Percentiles rank a stretch among this genome's conserved stretches.
Conservation (phyloP, 2,797 vertebrate species). For the Ceyx erithaca region DNA sequence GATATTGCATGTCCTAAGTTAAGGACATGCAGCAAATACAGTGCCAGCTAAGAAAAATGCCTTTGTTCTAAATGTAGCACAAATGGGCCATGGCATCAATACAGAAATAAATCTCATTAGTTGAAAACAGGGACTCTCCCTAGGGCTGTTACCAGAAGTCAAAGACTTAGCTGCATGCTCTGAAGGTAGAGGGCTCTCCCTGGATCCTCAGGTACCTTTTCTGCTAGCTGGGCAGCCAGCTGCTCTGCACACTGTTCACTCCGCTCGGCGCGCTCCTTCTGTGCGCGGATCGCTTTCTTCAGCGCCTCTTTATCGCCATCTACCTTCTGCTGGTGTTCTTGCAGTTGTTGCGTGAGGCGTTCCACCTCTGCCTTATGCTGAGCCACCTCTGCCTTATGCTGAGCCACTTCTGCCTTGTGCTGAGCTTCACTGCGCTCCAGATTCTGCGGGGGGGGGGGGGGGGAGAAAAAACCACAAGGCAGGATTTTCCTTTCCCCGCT, state of each 20-base stretch:
- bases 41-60: neutral
- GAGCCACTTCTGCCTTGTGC: constrained; percentile 73
- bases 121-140: neutral
- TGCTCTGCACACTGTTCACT: constrained; percentile 84
- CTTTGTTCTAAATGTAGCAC: constrained; percentile 30
- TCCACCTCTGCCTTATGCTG: constrained; percentile 76
- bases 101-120: constrained; percentile 41
- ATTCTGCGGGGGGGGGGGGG: constrained; percentile 75
- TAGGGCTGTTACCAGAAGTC: neutral
- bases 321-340: constrained; percentile 78
- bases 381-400: constrained; percentile 70
- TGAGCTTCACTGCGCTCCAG: constrained; percentile 83
- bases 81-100: constrained; percentile 22
- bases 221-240: constrained; percentile 82
- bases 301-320: constrained; percentile 85
- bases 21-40: neutral
- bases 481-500: no score
- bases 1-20: neutral
- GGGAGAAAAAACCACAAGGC: no score
- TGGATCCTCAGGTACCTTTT: constrained; percentile 80
- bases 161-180: neutral
- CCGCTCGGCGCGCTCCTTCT: constrained; percentile 88
- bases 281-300: constrained; percentile 85
- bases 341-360: constrained; percentile 80
- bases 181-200: neutral